Base-by-base conservation (phyloP, 1,140 invertebrate species). In the Drosophila sucinea region DNA sequence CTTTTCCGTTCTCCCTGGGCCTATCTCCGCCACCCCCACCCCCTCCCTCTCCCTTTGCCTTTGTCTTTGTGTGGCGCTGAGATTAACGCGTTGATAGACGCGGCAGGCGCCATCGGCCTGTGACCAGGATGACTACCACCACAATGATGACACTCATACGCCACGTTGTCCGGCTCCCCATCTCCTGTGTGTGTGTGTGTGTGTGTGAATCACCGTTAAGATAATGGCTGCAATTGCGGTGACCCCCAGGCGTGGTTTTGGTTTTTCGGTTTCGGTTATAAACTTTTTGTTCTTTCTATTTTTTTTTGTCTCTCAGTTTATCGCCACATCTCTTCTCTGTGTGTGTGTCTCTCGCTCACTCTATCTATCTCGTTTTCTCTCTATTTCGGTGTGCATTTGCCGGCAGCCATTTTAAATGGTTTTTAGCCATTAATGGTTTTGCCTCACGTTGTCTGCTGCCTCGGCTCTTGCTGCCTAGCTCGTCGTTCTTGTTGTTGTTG, bases 161-260 rank as follows among this genome's bases (percentile, higher is more conserved):
- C 84, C 79, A 33, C 68, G 51, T 77, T 69, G 75, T 77, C 73
- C 74, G 67, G 67, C 65, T 67, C 30, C 55, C 25, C 17, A 30
- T 33, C 30, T 40, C 56, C 4, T 70, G 44, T 47, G 27, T 55
- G 41, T 70, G 17, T 51, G 61, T 70, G 23, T 81, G 58, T 61
- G 55, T 73, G 63, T 86, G 83, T 77, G 80, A 74, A 81, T 82
- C 67, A 77, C 70, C 84, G 80, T 87, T 76, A 83, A 89, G 77
- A 87, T 87, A 87, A 87, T 87, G 84, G 84, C 84, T 87, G 84
- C 84, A 87, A 87, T 87, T 87, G 84, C 77, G 84, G 83, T 87
- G 83, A 87, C 83, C 83, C 84, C 83, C 84, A 80, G 84, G 83
- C 83, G 70, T 89, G 84, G 84, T 84, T 87, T 87, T 77, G 72